Evolutionary conservation across 2,888 invertebrate genomes (phyloP).

Genomic region (Onthophagus sagittarius): DNA sequence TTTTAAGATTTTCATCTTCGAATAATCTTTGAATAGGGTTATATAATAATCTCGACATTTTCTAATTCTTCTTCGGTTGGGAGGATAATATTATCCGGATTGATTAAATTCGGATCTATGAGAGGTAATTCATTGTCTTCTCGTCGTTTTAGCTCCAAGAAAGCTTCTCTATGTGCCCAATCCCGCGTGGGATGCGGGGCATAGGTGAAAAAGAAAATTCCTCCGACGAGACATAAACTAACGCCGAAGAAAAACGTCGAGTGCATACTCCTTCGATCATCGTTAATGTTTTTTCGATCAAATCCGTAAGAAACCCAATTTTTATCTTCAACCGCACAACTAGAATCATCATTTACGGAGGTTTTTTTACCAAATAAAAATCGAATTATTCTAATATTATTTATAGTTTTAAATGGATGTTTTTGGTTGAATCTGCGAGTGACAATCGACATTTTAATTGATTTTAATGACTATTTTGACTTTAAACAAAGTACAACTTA

Average conservation of each 20-base stretch:
- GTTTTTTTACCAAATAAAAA: background rate
- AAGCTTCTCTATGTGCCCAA: conserved; percentile 91
- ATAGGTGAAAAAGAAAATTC: conserved; percentile 66
- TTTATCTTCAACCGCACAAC: conserved; percentile 41
- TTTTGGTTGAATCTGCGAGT: background rate
- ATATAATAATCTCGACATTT: conserved; percentile 77
- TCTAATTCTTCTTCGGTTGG: conserved; percentile 88
- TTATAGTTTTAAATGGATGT: background rate
- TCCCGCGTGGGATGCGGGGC: conserved; percentile 71
- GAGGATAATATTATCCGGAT: conserved; percentile 65
- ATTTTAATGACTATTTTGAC: background rate
- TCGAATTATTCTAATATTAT: background rate
- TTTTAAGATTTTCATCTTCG: background rate
- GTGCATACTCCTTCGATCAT: conserved; percentile 68
- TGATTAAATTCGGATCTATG: conserved; percentile 77
- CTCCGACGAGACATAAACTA: conserved; percentile 65
- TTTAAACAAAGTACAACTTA: no score
- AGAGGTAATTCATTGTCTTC: conserved; percentile 78
- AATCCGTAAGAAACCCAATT: conserved; percentile 88
- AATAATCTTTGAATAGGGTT: no score
- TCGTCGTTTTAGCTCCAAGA: conserved; percentile 77
- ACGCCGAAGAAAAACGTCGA: conserved; percentile 68
- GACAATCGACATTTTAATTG: background rate
- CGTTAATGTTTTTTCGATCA: conserved; percentile 55
- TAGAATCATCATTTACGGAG: background rate